These are phyloP conservation scores for Spizaetus ornatus DNA, from an alignment of 2,113 vertebrate species.

Conservation along the genomic window DNA sequence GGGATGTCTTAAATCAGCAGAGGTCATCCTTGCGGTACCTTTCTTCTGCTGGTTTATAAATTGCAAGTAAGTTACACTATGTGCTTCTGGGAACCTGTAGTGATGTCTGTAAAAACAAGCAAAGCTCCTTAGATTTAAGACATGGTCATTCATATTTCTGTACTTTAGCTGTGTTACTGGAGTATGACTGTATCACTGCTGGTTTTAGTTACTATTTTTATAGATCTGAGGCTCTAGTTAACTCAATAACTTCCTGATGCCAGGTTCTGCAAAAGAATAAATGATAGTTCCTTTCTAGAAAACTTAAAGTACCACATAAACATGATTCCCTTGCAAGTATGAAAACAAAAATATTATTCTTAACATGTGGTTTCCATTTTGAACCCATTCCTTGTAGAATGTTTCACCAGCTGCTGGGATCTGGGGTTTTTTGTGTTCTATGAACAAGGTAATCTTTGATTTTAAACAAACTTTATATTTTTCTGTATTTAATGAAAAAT, in stretches of 20 bases:
- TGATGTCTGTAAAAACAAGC: neutral
- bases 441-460: neutral
- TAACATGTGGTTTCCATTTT: neutral
- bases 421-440: neutral
- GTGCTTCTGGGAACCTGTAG: neutral
- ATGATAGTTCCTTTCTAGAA: neutral
- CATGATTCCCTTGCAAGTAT: neutral
- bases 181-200: neutral
- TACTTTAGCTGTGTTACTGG: neutral
- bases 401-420: neutral
- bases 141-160: neutral
- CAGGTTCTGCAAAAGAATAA: neutral
- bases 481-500: neutral
- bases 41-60: neutral
- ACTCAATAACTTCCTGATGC: neutral
- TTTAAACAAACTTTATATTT: neutral
- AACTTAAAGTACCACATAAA: neutral
- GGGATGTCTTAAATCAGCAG: neutral
- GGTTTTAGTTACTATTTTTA: neutral
- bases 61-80: neutral
- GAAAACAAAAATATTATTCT: neutral
- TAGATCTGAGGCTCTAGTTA: neutral
- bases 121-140: neutral
- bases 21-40: neutral
- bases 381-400: neutral